These are phyloP conservation scores for Danionella cerebrum DNA, from an alignment of 2,113 vertebrate species.

Conservation along the genomic window DNA sequence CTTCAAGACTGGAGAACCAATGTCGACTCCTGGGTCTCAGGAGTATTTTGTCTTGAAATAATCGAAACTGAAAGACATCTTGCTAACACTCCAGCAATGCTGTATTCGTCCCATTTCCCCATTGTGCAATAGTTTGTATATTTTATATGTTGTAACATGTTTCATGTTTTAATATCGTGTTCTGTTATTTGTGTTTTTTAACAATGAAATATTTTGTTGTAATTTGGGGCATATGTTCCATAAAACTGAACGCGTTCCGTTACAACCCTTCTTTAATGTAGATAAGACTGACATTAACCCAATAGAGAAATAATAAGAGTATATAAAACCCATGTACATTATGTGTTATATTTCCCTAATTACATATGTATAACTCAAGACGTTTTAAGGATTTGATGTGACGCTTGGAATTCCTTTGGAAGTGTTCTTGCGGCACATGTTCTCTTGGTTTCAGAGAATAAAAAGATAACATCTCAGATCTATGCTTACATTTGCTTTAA, in stretches of 20 bases:
- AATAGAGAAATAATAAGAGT: conserved; percentile 54
- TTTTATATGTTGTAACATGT: conserved; percentile 43
- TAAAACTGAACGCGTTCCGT: conserved; percentile 22
- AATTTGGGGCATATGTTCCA: conserved; percentile 6
- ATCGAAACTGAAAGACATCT: neutral
- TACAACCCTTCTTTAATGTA: conserved; percentile 35
- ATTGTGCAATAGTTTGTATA: conserved; percentile 65
- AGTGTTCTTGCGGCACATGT: conserved; percentile 61
- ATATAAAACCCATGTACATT: conserved; percentile 61
- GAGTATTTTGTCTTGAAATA: neutral
- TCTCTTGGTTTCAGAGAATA: conserved; percentile 67
- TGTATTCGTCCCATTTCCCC: conserved; percentile 45
- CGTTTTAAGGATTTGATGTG: conserved; percentile 40
- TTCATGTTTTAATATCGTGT: conserved; percentile 35
- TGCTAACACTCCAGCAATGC: conserved; percentile 24
- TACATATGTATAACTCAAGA: conserved; percentile 46
- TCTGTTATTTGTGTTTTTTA: conserved; percentile 22
- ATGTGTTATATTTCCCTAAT: conserved; percentile 62
- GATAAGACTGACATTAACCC: conserved; percentile 40
- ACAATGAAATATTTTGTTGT: conserved; percentile 35
- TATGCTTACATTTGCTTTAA: neutral
- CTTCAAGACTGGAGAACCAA: neutral
- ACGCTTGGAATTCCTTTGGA: conserved; percentile 57
- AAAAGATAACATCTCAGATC: conserved; percentile 66
- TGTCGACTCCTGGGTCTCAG: too few species aligned